Evolutionary conservation across 2,888 invertebrate species (phyloP), one percentile per base, ranked within the genome.

Genomic region (Polia nebulosa): DNA sequence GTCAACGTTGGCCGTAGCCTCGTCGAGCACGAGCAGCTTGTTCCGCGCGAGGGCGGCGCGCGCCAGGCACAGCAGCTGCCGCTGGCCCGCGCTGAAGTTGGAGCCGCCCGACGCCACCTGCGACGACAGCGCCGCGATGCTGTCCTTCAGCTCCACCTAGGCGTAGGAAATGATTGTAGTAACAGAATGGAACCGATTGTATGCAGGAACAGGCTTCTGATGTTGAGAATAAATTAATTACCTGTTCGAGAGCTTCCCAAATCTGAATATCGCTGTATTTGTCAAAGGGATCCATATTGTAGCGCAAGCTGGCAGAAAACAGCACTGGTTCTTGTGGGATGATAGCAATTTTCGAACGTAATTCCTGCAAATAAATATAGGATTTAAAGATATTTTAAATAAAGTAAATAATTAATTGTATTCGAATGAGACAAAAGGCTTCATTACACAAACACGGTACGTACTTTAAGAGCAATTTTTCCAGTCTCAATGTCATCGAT

Each of bases 1-100:
- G 92, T 99, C 99, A 2, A 99, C 98, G 90, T 98, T 99, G 5
- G 98, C 98, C 0, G 99, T 99, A 39, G 99, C 99, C 94, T 99
- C 99, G 81, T 99, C 99, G 76, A 99, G 94, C 29, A 99, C 97
- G 3, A 99, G 95, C 78, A 99, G 97, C 84, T 97, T 97, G 85
- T 97, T 97, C 60, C 97, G 96, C 0, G 99, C 96, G 78, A 99
- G 97, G 0, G 99, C 99, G 25, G 97, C 96, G 78, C 98, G 96
- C 17, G 99, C 99, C 61, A 99, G 93, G 87, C 99, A 99, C 65
- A 99, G 94, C 62, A 99, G 94, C 90, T 99, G 99, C 45, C 98
- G 95, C 92, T 99, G 98, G 0, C 99, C 99, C 20, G 97, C 97
- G 88, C 98, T 98, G 88, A 98, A 98, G 94, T 98, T 98, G 1